Percentiles rank a stretch among this genome's conserved stretches.
Conservation (phyloP, 2,797 vertebrate genomes). For the Halcyon badia region DNA sequence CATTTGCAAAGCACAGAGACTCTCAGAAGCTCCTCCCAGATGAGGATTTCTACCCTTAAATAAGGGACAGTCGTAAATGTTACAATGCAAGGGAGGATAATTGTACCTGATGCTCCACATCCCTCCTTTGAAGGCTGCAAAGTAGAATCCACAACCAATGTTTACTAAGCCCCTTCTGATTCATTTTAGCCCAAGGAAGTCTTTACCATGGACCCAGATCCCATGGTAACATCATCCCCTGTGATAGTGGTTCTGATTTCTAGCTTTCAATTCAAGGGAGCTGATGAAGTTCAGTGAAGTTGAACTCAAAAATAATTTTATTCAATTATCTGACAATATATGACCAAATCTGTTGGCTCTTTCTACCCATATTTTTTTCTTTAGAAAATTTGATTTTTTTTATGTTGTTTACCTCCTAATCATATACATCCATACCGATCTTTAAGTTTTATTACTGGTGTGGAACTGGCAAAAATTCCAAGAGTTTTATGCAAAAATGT, state of each 20-base stretch:
- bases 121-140: neutral
- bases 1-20: neutral
- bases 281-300: neutral
- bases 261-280: neutral
- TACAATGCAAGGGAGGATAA: neutral
- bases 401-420: neutral
- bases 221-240: neutral
- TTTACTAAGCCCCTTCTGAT: neutral
- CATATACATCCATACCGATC: neutral
- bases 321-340: neutral
- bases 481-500: neutral
- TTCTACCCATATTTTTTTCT: neutral
- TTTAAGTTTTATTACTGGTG: neutral
- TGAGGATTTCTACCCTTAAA: neutral
- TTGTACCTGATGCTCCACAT: neutral
- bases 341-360: neutral
- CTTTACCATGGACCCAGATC: neutral
- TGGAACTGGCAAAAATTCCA: neutral
- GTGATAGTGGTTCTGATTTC: neutral
- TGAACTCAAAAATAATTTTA: neutral
- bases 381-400: neutral
- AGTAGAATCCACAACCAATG: neutral
- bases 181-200: neutral
- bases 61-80: neutral
- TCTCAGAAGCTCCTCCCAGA: neutral